phyloP scores from a whole-genome alignment of 2,888 invertebrate species.

The Drosophila putrida region DNA sequence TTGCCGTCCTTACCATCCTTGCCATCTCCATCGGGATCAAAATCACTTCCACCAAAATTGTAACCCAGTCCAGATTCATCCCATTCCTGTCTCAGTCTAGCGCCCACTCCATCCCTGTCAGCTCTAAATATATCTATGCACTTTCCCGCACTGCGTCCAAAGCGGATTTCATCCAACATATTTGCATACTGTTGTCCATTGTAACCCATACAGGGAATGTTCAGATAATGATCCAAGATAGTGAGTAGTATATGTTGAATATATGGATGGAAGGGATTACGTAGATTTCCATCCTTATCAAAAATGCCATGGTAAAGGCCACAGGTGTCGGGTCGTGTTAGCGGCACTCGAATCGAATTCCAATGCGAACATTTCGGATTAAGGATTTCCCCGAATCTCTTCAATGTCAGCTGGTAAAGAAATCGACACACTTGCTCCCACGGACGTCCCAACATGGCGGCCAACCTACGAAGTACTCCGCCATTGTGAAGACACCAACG shows the following conservation, averaged over 20 bases:
- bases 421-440: constrained; percentile 34
- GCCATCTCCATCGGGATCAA: not conserved
- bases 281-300: constrained; percentile 43
- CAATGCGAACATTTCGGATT: constrained; percentile 45
- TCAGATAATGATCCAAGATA: constrained; percentile 40
- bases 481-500: constrained; percentile 46
- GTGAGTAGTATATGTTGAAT: constrained; percentile 31
- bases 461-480: constrained; percentile 15
- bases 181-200: not conserved
- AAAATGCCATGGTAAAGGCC: constrained; percentile 54
- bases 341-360: constrained; percentile 45
- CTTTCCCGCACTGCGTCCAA: not conserved
- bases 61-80: constrained; percentile 13
- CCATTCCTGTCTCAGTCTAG: not conserved
- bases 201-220: constrained; percentile 15
- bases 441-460: constrained; percentile 20
- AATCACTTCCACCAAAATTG: constrained; percentile 2
- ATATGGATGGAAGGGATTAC: constrained; percentile 39
- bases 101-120: constrained; percentile 10
- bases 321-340: constrained; percentile 41
- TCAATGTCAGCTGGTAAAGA: constrained; percentile 42
- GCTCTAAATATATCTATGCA: constrained; percentile 30
- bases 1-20: not conserved
- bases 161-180: not conserved
- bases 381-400: constrained; percentile 41